These are phyloP conservation scores for Orbicella faveolata DNA, from an alignment of 64 coral and sea anemone genomes.

Conservation along the genomic window DNA sequence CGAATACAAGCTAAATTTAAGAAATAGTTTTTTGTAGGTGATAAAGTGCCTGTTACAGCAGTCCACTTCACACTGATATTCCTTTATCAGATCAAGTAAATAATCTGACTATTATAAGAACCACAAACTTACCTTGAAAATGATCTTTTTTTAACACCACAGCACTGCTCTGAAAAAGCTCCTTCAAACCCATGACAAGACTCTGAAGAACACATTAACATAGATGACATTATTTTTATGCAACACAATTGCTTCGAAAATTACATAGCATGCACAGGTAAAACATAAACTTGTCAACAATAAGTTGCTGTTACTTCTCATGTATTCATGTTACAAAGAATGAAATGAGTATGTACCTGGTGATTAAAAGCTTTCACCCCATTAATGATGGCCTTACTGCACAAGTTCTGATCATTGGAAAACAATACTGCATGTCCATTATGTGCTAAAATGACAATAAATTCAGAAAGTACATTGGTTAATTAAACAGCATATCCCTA, in stretches of 20 bases:
- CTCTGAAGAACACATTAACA: conserved; percentile 25
- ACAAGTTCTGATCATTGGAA: conserved; percentile 96
- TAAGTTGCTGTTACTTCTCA: too few species aligned
- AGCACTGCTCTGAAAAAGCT: conserved; percentile 72
- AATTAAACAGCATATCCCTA: too few species aligned
- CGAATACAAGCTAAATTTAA: too few species aligned
- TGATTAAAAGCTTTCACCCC: conserved; percentile 91
- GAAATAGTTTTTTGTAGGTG: too few species aligned
- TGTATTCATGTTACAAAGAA: too few species aligned
- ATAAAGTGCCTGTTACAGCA: too few species aligned
- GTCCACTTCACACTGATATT: too few species aligned
- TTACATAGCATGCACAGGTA: neutral
- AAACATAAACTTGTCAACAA: neutral
- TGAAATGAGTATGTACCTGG: conserved; percentile 30
- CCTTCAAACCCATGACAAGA: conserved; percentile 76
- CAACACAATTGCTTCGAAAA: neutral
- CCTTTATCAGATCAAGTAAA: too few species aligned
- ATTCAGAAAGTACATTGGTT: neutral
- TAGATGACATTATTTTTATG: neutral
- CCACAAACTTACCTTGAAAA: conserved; percentile 68
- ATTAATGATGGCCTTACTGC: conserved; percentile 95
- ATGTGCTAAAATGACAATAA: conserved; percentile 41
- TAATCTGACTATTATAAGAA: too few species aligned
- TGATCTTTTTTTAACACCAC: conserved; percentile 73
- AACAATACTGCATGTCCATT: conserved; percentile 86